Percentiles rank a stretch among this genome's conserved stretches.
These are phyloP conservation scores for Dolomedes plantarius DNA, from an alignment of 2,888 invertebrate genomes.

Conservation along the genomic window DNA sequence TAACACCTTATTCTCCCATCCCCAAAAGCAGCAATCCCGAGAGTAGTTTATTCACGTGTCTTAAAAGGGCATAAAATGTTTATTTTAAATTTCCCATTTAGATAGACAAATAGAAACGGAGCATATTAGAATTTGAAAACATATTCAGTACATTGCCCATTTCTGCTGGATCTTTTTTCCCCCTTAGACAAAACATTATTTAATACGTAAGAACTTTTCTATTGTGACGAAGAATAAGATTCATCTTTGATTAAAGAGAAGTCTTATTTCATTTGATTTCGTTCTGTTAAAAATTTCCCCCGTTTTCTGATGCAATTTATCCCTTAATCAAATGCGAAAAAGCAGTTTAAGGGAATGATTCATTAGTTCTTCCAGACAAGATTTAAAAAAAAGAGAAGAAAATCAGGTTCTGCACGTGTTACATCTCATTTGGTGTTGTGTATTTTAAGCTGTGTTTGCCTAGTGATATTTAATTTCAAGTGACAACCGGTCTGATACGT, in stretches of 20 bases:
- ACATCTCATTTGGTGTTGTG: background rate
- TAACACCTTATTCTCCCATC: too few species aligned
- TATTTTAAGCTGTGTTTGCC: background rate
- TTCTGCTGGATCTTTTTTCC: too few species aligned
- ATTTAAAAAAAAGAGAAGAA: too few species aligned
- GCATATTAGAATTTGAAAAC: too few species aligned
- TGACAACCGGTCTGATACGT: too few species aligned
- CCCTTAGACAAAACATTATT: too few species aligned
- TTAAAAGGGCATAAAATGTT: too few species aligned
- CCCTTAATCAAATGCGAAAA: background rate
- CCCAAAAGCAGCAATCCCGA: too few species aligned
- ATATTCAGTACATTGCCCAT: too few species aligned
- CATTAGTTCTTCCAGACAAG: background rate
- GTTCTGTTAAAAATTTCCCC: background rate
- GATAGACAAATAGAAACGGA: too few species aligned
- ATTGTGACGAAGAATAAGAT: background rate
- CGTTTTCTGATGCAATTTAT: background rate
- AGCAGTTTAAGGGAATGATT: background rate
- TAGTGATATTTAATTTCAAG: background rate
- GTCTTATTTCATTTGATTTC: background rate
- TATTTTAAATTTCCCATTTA: too few species aligned
- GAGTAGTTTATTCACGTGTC: too few species aligned
- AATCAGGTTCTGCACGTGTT: background rate
- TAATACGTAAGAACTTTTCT: background rate
- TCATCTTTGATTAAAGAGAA: background rate